phyloP scores from a whole-genome alignment of 1,140 invertebrate genomes.

The Sitobion miscanthi region DNA sequence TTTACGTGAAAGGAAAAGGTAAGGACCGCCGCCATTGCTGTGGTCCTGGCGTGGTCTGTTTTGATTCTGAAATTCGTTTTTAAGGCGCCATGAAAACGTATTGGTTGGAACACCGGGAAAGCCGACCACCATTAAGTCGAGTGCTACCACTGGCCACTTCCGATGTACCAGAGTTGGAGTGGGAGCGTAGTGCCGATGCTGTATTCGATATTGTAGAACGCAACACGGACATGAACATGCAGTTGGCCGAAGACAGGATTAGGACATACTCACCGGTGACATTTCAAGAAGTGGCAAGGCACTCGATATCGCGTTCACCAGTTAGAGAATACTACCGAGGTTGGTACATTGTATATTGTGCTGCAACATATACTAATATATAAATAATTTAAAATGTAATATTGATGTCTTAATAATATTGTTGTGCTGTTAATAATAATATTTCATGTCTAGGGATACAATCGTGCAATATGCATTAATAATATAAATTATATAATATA shows the following conservation, averaged over 20 bases:
- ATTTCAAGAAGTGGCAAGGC: conserved; percentile 79
- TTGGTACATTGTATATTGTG: background rate
- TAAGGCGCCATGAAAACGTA: conserved; percentile 91
- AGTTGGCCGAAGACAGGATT: conserved; percentile 66
- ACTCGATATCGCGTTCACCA: conserved; percentile 77
- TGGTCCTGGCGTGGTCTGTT: background rate
- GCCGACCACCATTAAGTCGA: conserved; percentile 66
- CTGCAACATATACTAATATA: background rate
- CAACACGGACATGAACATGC: conserved; percentile 61
- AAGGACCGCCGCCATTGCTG: conserved; percentile 54
- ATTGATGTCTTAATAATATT: background rate
- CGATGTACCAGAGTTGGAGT: conserved; percentile 60
- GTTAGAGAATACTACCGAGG: conserved; percentile 54
- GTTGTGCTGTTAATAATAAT: background rate
- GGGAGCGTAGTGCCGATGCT: conserved; percentile 63
- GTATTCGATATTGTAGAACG: conserved; percentile 59
- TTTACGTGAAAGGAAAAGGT: conserved; percentile 88
- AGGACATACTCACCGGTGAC: conserved; percentile 83
- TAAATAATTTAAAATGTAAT: background rate
- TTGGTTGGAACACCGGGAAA: conserved; percentile 79
- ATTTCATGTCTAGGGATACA: too few species aligned
- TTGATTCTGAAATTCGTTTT: background rate
- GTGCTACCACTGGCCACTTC: conserved; percentile 61
- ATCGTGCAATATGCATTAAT: too few species aligned
- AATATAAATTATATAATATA: too few species aligned